Base-by-base conservation (phyloP, 2,113 vertebrate species). In the Myanophis thanlyinensis region DNA sequence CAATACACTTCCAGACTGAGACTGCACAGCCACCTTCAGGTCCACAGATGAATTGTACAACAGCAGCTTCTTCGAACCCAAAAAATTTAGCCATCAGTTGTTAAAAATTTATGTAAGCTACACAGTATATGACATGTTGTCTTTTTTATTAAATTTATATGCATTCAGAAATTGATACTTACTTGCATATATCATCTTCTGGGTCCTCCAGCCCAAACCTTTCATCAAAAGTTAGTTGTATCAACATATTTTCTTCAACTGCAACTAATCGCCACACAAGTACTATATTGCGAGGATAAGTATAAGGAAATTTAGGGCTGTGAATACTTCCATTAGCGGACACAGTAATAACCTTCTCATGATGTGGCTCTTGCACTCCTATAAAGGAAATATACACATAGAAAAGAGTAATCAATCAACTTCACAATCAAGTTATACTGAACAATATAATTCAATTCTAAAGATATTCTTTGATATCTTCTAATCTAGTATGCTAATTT, bases 141-240 rank as follows among this genome's bases (percentile, higher is more conserved):
- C 90, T 10, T 5, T 13, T 47, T 73, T 27, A 91, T 7, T 44
- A 49, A 87, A 90, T 87, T 87, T 92, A 89, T 0, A 51, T 53
- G 15, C 85, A 20, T 51, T 48, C 85, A 93, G 5, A 22, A 86
- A 62, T 91, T 48, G 2, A 13, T 86, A 97, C 99, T 98, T 98
- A 99, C 99, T 99, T 99, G 99, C 99, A 99, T 96, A 98, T 98
- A 84, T 98, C 98, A 90, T 99, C 98, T 97, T 99, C 99, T 27
- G 99, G 98, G 95, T 99, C 99, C 97, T 99, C 99, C 93, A 99
- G 98, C 93, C 99, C 99, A 97, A 99, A 99, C 73, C 97, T 97
- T 92, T 99, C 98, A 96, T 99, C 99, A 95, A 99, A 99, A 92
- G 97, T 98, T 94, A 99, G 98, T 87, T 99, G 99, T 97, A 99